phyloP scores from a whole-genome alignment of 2,888 invertebrate genomes.

The Lasioglossum vierecki region DNA sequence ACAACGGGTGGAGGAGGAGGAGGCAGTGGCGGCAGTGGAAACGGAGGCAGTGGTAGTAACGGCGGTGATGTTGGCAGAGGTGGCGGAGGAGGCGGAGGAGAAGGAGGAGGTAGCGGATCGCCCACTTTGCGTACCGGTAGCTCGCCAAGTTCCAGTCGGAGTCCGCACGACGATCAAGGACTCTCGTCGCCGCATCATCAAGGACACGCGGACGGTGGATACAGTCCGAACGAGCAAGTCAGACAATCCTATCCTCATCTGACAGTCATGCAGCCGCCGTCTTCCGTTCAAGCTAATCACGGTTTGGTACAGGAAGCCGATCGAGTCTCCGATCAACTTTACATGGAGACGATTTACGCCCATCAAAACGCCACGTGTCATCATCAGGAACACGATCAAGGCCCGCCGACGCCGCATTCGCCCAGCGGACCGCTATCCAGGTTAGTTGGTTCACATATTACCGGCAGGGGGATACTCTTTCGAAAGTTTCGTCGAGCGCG shows the following conservation, averaged over 20 bases:
- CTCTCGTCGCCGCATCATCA: conserved; percentile 74
- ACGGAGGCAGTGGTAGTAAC: conserved; percentile 8
- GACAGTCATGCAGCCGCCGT: conserved; percentile 80
- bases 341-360: conserved; percentile 78
- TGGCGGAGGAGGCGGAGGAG: conserved; percentile 59
- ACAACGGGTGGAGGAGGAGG: conserved; percentile 41
- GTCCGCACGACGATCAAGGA: conserved; percentile 78
- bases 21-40: conserved; percentile 41
- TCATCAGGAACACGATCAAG: conserved; percentile 80
- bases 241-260: conserved; percentile 81
- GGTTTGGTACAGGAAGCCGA: conserved; percentile 73
- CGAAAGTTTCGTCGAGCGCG: background rate
- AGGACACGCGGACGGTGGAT: conserved; percentile 71
- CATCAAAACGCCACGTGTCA: conserved; percentile 75
- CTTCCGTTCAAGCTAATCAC: conserved; percentile 72
- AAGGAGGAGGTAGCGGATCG: conserved; percentile 68
- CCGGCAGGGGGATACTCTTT: background rate
- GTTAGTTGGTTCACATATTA: conserved; percentile 69
- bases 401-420: conserved; percentile 73
- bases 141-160: conserved; percentile 80
- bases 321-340: conserved; percentile 75
- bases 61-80: conserved; percentile 55
- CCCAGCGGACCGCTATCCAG: conserved; percentile 76
- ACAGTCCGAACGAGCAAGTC: conserved; percentile 77
- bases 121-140: conserved; percentile 77